These are phyloP conservation scores for Noturus placidus DNA, from an alignment of 2,113 vertebrate species.

Conservation along the genomic window DNA sequence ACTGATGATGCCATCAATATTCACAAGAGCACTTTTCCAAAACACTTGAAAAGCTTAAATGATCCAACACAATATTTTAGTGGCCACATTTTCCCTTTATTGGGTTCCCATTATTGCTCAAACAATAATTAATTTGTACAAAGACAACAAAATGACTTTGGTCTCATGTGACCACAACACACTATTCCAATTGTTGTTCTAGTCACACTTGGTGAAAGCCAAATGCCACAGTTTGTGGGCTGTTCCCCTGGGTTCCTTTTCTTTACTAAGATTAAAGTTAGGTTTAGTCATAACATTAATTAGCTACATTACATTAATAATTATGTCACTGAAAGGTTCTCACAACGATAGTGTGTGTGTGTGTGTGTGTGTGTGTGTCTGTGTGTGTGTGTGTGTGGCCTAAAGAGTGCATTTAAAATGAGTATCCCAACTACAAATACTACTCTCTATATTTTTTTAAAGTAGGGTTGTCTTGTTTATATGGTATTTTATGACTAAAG, in stretches of 20 bases:
- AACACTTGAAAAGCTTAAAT: not conserved
- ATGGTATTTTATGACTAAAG: not conserved
- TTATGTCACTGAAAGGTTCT: not conserved
- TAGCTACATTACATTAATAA: not conserved
- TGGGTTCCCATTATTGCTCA: not conserved
- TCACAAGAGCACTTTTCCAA: not conserved
- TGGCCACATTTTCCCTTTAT: not conserved
- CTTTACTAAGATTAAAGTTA: not conserved
- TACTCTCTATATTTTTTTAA: not conserved
- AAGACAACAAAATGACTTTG: not conserved
- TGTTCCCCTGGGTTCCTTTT: not conserved
- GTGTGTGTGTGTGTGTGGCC: not conserved
- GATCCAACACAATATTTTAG: not conserved
- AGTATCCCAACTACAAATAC: not conserved
- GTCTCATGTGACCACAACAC: not conserved
- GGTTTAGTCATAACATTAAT: not conserved
- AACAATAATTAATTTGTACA: not conserved
- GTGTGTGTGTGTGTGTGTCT: too few species aligned
- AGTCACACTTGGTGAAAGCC: not conserved
- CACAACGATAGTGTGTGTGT: not conserved
- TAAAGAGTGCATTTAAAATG: not conserved
- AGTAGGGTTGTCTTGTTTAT: not conserved
- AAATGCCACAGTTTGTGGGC: not conserved
- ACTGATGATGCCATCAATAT: not conserved
- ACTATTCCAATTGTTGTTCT: not conserved